Percentiles rank a stretch among this genome's conserved stretches.
Conservation (phyloP, 2,888 invertebrate species). For the Gastracanthus pulcherrimus region DNA sequence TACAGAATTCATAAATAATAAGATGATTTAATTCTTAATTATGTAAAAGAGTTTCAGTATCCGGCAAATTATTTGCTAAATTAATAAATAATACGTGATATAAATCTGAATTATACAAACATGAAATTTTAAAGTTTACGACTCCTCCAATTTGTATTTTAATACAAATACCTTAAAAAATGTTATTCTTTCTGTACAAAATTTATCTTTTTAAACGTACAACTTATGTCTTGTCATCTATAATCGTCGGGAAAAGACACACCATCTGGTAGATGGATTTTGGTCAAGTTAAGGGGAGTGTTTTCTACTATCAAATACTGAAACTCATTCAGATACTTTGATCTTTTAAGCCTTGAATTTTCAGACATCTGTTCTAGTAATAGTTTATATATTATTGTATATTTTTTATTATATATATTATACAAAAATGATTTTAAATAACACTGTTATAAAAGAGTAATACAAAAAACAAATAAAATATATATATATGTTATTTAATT, state of each 20-base stretch:
- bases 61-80: no score
- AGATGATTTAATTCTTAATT: no score
- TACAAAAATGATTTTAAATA: no score
- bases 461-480: no score
- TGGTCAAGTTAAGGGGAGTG: background rate
- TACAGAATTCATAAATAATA: no score
- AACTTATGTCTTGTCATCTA: background rate
- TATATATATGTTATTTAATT: no score
- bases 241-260: background rate
- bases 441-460: no score
- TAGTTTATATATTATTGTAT: background rate
- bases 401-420: no score
- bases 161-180: background rate
- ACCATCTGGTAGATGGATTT: constrained; percentile 17
- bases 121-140: background rate
- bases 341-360: background rate
- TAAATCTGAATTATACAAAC: background rate
- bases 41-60: no score
- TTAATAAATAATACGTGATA: no score
- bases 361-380: background rate
- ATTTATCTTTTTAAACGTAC: background rate
- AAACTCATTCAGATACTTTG: background rate
- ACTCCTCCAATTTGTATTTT: background rate
- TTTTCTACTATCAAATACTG: background rate
- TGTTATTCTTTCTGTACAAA: background rate